phyloP scores from a whole-genome alignment of 2,888 invertebrate genomes.

The Lordiphosa andalusiaca region DNA sequence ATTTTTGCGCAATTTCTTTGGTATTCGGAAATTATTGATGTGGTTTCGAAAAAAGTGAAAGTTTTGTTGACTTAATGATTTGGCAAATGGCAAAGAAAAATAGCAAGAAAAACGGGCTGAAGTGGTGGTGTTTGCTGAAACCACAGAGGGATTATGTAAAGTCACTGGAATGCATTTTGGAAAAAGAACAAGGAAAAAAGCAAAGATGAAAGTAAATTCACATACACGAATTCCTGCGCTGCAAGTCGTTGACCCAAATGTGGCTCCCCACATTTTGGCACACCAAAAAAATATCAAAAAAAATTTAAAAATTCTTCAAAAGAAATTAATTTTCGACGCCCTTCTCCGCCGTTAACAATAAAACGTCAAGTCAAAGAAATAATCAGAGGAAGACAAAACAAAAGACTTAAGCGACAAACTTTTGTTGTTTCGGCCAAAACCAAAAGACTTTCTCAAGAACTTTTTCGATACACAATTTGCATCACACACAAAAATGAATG shows the following conservation, averaged over 20 bases:
- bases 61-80: constrained; percentile 50
- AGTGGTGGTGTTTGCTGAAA: no score
- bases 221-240: neutral
- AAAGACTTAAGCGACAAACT: constrained; percentile 72
- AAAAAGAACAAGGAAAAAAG: neutral
- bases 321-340: constrained; percentile 46
- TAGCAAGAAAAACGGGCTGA: constrained; percentile 1
- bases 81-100: constrained; percentile 42
- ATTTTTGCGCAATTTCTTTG: constrained; percentile 51
- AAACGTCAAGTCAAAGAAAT: constrained; percentile 39
- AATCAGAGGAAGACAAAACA: constrained; percentile 40
- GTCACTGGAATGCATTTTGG: neutral
- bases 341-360: constrained; percentile 36
- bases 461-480: constrained; percentile 17
- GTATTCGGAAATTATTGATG: constrained; percentile 31
- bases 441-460: constrained; percentile 58
- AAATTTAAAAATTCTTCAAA: constrained; percentile 40
- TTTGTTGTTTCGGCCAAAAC: constrained; percentile 33
- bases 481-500: neutral
- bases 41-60: constrained; percentile 46
- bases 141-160: neutral
- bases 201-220: no score
- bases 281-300: constrained; percentile 20
- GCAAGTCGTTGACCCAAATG: neutral
- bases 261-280: constrained; percentile 2